Evolutionary conservation across 2,888 invertebrate species (phyloP), one percentile per base, ranked within the genome.

Genomic region (Prionchulus punctatus): DNA sequence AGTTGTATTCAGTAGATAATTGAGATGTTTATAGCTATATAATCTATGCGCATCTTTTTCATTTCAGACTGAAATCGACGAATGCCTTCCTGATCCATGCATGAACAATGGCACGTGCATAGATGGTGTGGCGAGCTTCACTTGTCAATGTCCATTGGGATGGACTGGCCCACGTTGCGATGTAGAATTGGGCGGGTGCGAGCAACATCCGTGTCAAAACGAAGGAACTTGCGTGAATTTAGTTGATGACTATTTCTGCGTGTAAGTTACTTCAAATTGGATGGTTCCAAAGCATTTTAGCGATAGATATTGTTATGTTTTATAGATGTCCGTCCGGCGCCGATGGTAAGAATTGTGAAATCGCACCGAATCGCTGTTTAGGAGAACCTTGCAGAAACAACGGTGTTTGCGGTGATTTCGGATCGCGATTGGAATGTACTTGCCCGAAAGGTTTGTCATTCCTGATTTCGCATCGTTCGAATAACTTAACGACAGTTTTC

Each of bases 121-220:
- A 7, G 72, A 73, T 59, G 66, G 67, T 48, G 66, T 70, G 45
- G 86, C 85, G 62, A 81, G 84, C 65, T 91, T 88, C 78, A 88
- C 87, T 71, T 96, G 96, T 67, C 88, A 91, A 72, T 96, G 96
- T 77, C 89, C 90, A 18, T 88, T 90, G 71, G 91, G 90, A 68
- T 79, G 88, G 66, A 91, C 91, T 26, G 92, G 92, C 1, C 49
- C 42, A 7, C 59, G 59, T 27, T 92, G 91, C 70, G 91, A 92
- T 72, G 78, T 76, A 23, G 90, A 91, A 70, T 82, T 90, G 55
- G 89, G 88, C 53, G 84, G 82, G 60, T 92, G 91, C 66, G 80
- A 82, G 63, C 82, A 83, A 60, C 79, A 80, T 57, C 92, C 92
- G 1, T 94, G 92, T 69, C 85, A 89, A 71, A 94, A 94, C 68